Base-by-base conservation (phyloP, 2,888 invertebrate species). In the Temnothorax unifasciatus region DNA sequence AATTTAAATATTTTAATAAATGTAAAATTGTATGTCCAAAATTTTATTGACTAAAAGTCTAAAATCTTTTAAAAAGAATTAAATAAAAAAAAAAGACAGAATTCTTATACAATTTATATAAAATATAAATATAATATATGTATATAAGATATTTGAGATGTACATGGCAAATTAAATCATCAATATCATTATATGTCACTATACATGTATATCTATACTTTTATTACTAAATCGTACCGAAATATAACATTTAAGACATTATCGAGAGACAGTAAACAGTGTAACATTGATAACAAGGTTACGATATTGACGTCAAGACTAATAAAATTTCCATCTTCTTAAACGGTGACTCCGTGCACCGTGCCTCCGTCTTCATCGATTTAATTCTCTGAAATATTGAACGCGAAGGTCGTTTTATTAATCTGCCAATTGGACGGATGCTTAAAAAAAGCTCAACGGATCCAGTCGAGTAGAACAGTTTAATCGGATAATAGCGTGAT, bases 271-370 rank as follows among this genome's bases (percentile, higher is more conserved):
- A 82, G 77, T 86, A 82, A 83, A 83, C 86, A 89, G 89, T 88
- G 79, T 89, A 88, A 85, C 79, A 77, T 88, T 88, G 89, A 92
- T 90, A 91, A 91, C 88, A 89, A 87, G 86, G 83, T 90, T 84
- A 88, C 89, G 86, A 90, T 84, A 89, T 90, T 93, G 92, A 93
- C 93, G 93, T 93, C 93, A 92, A 87, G 88, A 85, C 85, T 90
- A 93, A 93, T 93, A 92, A 93, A 93, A 92, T 88, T 85, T 89
- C 86, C 87, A 88, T 91, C 87, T 83, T 86, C 87, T 91, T 92
- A 92, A 92, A 91, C 87, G 90, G 74, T 79, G 84, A 77, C 81
- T 85, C 90, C 91, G 90, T 91, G 91, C 85, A 85, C 66, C 34
- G 52, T 76, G 71, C 41, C 82, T 52, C 41, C 52, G 68, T 69